Conservation (phyloP, 2,888 invertebrate species). For the Drosophila borealis region DNA sequence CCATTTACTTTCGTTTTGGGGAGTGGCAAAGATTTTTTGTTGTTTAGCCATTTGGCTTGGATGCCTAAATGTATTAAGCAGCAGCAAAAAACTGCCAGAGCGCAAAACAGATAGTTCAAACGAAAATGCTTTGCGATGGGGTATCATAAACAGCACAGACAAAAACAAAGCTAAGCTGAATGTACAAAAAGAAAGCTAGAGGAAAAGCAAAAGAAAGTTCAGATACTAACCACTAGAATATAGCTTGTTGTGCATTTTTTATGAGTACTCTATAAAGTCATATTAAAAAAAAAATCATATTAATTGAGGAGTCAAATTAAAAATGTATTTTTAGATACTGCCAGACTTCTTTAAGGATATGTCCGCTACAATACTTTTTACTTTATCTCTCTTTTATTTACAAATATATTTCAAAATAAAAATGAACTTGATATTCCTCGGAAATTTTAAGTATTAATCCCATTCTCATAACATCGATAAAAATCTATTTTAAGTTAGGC, state of each 20-base stretch:
- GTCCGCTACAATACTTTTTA: too few relatives aligned
- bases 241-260: neutral
- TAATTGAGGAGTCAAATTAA: too few relatives aligned
- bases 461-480: too few relatives aligned
- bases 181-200: neutral
- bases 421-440: too few relatives aligned
- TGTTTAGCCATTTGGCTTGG: conserved; percentile 37
- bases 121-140: conserved; percentile 49
- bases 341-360: too few relatives aligned
- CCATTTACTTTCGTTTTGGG: neutral
- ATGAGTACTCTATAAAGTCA: neutral
- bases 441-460: too few relatives aligned
- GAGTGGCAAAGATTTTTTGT: conserved; percentile 33
- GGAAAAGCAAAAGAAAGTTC: rapidly evolving
- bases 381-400: too few relatives aligned
- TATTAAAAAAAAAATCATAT: neutral
- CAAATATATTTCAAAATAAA: too few relatives aligned
- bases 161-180: neutral
- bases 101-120: conserved; percentile 25
- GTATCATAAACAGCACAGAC: conserved; percentile 30
- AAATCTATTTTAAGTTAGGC: too few relatives aligned
- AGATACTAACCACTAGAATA: neutral
- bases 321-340: too few relatives aligned
- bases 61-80: conserved; percentile 8
- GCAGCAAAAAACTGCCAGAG: conserved; percentile 15